Evolutionary conservation across 2,888 invertebrate species (phyloP).

Genomic region (Napeogenes inachia): DNA sequence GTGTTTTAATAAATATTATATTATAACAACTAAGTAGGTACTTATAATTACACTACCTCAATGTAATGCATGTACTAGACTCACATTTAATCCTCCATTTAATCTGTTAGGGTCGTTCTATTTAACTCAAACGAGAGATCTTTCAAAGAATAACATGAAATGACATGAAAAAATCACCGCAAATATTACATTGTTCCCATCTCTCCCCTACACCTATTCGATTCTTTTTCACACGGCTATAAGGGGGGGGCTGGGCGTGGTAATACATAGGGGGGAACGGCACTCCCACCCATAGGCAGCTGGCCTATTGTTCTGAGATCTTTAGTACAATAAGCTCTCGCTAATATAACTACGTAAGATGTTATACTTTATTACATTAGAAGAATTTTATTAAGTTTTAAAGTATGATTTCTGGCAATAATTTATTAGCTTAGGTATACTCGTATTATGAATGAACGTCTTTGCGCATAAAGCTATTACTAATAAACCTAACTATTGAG

Average conservation of each 20-base stretch:
- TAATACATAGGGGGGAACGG: slow-evolving; percentile 38
- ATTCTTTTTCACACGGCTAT: slow-evolving; percentile 68
- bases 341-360: slow-evolving; percentile 3
- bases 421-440: no score
- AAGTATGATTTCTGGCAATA: no score
- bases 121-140: slow-evolving; percentile 57
- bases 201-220: slow-evolving; percentile 54
- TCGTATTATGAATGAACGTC: no score
- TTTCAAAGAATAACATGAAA: slow-evolving; percentile 50
- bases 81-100: slow-evolving; percentile 58
- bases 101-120: slow-evolving; percentile 61
- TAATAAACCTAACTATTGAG: no score
- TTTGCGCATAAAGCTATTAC: no score
- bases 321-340: slow-evolving; percentile 33
- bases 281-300: slow-evolving; percentile 61
- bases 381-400: no score
- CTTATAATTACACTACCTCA: slow-evolving; percentile 21
- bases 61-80: slow-evolving; percentile 41
- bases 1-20: slow-evolving; percentile 8
- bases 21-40: slow-evolving; percentile 11
- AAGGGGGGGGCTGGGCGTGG: slow-evolving; percentile 60
- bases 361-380: background rate
- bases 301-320: slow-evolving; percentile 52
- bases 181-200: slow-evolving; percentile 58
- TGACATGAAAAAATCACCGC: slow-evolving; percentile 61